Evolutionary conservation across 2,797 vertebrate genomes (phyloP), one percentile per base, ranked within the genome.

Genomic region (Sitta carolinensis): DNA sequence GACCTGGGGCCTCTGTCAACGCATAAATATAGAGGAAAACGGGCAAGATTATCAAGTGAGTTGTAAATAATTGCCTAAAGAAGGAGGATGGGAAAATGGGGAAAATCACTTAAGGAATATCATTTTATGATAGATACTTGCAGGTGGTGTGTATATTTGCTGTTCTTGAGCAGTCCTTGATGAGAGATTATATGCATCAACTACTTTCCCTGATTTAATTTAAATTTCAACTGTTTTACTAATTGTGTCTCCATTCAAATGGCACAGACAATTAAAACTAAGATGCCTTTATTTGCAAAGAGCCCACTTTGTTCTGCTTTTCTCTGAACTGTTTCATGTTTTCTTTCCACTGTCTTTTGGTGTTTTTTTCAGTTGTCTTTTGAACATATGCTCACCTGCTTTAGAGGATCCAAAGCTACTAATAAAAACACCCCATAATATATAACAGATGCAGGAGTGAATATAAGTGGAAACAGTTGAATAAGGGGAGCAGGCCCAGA

Each of bases 381-480:
- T 82, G 61, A 74, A 87, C 75, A 62, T 72, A 34, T 70, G 70
- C 78, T 96, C 86, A 89, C 81, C 81, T 95, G 61, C 58, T 93
- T 96, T 72, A 82, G 10, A 84, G 83, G 61, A 86, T 90, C 52
- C 81, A 93, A 95, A 77, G 42, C 38, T 94, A 81, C 89, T 88
- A 96, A 92, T 84, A 96, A 94, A 95, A 96, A 12, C 63, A 74
- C 74, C 55, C 40, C 48, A 84, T 83, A 97, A 97, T 96, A 92
- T 64, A 64, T 78, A 97, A 89, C 96, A 97, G 93, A 94, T 97
- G 97, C 90, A 89, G 87, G 93, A 95, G 52, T 93, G 95, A 96
- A 79, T 91, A 81, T 97, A 97, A 97, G 85, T 89, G 95, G 92
- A 98, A 98, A 94, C 96, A 97, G 94, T 95, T 94, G 78, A 93